Conservation (phyloP, 1,140 invertebrate species). For the Drosophila simulans region DNA sequence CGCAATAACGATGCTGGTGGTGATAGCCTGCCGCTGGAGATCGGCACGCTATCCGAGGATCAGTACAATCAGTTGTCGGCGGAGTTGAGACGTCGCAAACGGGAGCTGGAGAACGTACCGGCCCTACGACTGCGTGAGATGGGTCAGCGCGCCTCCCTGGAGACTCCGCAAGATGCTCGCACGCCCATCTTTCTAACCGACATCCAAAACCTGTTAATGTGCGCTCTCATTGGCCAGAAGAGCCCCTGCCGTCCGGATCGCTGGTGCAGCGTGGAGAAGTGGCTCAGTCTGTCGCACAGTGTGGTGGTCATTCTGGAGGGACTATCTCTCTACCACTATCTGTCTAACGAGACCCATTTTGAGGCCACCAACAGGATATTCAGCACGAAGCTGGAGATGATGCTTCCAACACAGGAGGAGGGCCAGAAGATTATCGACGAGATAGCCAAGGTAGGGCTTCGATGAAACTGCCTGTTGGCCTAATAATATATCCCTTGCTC, state of each 20-base stretch:
- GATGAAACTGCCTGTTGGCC: fast-evolving
- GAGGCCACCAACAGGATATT: slow-evolving; percentile 87
- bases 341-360: slow-evolving; percentile 88
- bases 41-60: slow-evolving; percentile 82
- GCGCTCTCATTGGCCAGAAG: slow-evolving; percentile 89
- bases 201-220: slow-evolving; percentile 92
- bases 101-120: slow-evolving; percentile 85
- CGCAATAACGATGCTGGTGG: slow-evolving; percentile 47
- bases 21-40: slow-evolving; percentile 48
- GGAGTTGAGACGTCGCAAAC: slow-evolving; percentile 86
- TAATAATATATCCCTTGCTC: not conserved
- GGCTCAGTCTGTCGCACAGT: slow-evolving; percentile 88
- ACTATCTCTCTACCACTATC: slow-evolving; percentile 90
- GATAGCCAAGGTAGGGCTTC: slow-evolving; percentile 87
- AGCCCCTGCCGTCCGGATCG: slow-evolving; percentile 89
- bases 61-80: slow-evolving; percentile 86
- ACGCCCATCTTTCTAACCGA: slow-evolving; percentile 92
- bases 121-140: slow-evolving; percentile 87
- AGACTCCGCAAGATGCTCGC: slow-evolving; percentile 85
- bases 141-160: slow-evolving; percentile 87
- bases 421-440: slow-evolving; percentile 90
- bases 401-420: slow-evolving; percentile 90
- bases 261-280: slow-evolving; percentile 93
- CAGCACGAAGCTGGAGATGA: slow-evolving; percentile 89
- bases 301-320: slow-evolving; percentile 92